Evolutionary conservation across 2,113 vertebrate genomes (phyloP).

Genomic region (Speoplatyrhinus poulsoni): DNA sequence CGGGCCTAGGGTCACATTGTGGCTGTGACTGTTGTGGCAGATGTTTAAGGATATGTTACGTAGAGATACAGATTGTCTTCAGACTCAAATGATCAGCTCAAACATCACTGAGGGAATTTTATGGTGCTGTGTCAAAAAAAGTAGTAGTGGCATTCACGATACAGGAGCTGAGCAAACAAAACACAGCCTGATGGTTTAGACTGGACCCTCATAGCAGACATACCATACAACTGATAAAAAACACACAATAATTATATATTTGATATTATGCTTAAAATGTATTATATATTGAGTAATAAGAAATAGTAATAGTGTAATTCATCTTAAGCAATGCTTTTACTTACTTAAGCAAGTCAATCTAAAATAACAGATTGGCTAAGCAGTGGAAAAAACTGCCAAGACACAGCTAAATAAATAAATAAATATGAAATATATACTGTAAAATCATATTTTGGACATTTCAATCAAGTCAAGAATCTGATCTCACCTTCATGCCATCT

Average conservation of each 20-base stretch:
- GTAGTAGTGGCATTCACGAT: slow-evolving; percentile 41
- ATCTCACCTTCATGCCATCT: slow-evolving; percentile 87
- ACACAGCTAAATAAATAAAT: not conserved
- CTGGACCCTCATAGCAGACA: not conserved
- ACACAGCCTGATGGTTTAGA: not conserved
- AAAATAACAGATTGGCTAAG: not conserved
- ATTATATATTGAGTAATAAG: too few species aligned
- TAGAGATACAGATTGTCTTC: slow-evolving; percentile 62
- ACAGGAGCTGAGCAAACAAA: slow-evolving; percentile 40
- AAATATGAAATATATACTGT: too few species aligned
- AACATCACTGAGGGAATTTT: slow-evolving; percentile 47
- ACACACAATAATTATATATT: too few species aligned
- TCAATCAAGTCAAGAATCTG: not conserved
- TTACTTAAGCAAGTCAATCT: not conserved
- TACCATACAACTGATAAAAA: not conserved
- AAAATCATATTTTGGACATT: too few species aligned
- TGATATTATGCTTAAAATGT: too few species aligned
- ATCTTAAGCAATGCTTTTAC: too few species aligned
- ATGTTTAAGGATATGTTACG: slow-evolving; percentile 73
- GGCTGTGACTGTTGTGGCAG: slow-evolving; percentile 69
- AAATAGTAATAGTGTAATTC: too few species aligned
- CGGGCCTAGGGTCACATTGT: slow-evolving; percentile 53
- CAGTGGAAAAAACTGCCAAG: not conserved
- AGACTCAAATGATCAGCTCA: slow-evolving; percentile 59
- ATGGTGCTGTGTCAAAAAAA: slow-evolving; percentile 23